phyloP scores from a whole-genome alignment of 2,113 vertebrate species.

The Talpa occidentalis region DNA sequence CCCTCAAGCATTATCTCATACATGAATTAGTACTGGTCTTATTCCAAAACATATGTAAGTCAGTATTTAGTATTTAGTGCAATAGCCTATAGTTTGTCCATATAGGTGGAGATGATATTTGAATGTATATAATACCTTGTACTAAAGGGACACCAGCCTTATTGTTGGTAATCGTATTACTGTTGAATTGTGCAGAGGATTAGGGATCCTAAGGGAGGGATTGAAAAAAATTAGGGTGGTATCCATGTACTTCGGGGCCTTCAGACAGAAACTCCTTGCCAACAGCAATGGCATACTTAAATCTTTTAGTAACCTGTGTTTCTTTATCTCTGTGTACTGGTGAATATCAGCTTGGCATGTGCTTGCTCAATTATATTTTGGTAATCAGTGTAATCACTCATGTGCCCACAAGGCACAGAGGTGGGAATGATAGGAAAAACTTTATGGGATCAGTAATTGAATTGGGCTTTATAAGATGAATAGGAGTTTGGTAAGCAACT shows the following conservation, averaged over 20 bases:
- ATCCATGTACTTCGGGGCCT: background rate
- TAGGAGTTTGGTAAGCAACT: background rate
- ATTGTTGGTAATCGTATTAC: background rate
- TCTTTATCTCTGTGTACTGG: background rate
- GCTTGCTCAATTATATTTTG: background rate
- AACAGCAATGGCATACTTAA: background rate
- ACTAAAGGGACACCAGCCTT: background rate
- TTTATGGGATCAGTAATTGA: background rate
- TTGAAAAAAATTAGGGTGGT: background rate
- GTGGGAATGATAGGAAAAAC: background rate
- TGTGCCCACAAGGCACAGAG: background rate
- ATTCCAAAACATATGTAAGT: background rate
- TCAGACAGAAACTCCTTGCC: background rate
- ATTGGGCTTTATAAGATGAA: conserved; percentile 7
- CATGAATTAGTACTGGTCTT: background rate
- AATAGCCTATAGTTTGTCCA: background rate
- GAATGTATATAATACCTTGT: background rate
- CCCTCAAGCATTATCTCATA: background rate
- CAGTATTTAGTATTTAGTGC: background rate
- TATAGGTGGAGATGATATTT: background rate
- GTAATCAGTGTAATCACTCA: background rate
- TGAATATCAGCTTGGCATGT: background rate
- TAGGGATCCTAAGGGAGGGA: background rate
- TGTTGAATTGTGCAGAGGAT: background rate
- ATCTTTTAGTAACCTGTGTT: background rate